Conservation (phyloP, 2,797 vertebrate species). For the Oreortyx pictus region DNA sequence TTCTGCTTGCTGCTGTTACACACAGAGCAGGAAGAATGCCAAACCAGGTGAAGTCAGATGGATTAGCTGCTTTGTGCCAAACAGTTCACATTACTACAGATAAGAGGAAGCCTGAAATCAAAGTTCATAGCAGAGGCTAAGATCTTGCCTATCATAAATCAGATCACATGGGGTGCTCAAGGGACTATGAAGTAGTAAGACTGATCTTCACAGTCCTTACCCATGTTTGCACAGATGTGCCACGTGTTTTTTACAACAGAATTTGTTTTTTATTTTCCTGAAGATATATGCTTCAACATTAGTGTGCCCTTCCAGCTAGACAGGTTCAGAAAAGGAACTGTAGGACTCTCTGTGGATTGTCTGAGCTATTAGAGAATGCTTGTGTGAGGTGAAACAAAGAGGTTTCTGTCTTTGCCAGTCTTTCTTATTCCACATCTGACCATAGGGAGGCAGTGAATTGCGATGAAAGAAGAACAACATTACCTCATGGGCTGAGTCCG, state of each 20-base stretch:
- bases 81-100: conserved; percentile 35
- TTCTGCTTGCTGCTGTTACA: background rate
- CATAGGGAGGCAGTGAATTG: background rate
- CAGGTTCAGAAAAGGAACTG: background rate
- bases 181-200: background rate
- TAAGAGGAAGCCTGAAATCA: conserved; percentile 28
- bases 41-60: conserved; percentile 65
- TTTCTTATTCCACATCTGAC: background rate
- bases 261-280: background rate
- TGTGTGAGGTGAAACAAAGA: conserved; percentile 23
- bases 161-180: background rate
- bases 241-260: background rate
- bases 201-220: background rate
- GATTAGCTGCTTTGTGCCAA: conserved; percentile 45
- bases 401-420: conserved; percentile 28
- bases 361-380: background rate
- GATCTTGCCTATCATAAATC: background rate
- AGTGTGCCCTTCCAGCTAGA: background rate
- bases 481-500: conserved; percentile 98
- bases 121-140: conserved; percentile 6
- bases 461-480: background rate
- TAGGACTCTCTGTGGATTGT: background rate
- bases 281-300: background rate
- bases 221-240: background rate
- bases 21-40: conserved; percentile 7